A percentile compares a stretch with the other conserved stretches of the same genome.
Conservation (phyloP, 2,797 vertebrate species). For the Agapornis canus region DNA sequence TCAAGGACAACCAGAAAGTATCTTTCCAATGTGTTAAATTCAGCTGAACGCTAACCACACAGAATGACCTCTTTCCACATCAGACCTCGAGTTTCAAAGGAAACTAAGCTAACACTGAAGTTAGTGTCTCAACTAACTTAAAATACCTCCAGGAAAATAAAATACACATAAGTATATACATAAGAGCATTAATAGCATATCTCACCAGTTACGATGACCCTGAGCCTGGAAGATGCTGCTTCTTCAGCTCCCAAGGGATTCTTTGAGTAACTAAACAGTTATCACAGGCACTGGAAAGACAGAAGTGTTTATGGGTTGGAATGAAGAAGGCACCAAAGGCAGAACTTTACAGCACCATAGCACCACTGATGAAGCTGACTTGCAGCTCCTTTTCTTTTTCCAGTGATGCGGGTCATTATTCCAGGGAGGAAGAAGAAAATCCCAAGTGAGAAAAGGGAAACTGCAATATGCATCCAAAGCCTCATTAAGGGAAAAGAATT, state of each 20-base stretch:
- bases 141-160: accelerated
- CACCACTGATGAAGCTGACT: neutral
- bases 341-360: neutral
- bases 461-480: neutral
- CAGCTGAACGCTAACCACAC: neutral
- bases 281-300: neutral
- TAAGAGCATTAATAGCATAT: neutral
- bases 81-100: neutral
- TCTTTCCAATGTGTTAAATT: neutral
- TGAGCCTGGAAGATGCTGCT: neutral
- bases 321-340: neutral
- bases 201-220: neutral
- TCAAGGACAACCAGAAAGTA: neutral
- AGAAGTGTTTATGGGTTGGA: neutral
- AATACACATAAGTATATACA: neutral
- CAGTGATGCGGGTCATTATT: neutral
- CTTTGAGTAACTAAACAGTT: neutral
- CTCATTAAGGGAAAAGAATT: neutral
- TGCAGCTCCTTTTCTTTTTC: neutral
- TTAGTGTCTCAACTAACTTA: neutral
- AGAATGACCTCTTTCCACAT: neutral
- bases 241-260: neutral
- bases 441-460: neutral
- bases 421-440: neutral
- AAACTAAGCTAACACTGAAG: neutral